These are phyloP conservation scores for Acanthurus tractus DNA, from an alignment of 2,797 vertebrate genomes.

Conservation along the genomic window DNA sequence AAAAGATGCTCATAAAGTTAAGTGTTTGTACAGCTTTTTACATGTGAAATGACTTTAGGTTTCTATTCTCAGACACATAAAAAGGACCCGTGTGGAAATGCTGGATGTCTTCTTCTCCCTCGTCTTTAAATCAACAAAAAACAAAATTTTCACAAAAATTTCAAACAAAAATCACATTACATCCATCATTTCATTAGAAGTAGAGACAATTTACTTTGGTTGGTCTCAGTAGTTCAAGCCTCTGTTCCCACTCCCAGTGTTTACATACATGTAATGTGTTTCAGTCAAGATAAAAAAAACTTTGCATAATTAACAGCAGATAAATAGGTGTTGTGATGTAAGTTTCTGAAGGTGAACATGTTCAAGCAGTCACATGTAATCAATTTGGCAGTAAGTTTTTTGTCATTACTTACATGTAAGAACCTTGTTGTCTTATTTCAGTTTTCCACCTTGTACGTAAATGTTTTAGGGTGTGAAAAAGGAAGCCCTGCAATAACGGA, in stretches of 20 bases:
- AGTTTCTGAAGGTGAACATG: not conserved
- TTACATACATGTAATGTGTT: not conserved
- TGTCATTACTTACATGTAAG: not conserved
- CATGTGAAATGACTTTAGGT: not conserved
- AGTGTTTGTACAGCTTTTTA: not conserved
- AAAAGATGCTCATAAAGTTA: not conserved
- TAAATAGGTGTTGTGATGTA: not conserved
- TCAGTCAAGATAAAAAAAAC: slow-evolving; percentile 4
- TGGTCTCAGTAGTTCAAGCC: not conserved
- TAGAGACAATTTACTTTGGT: not conserved
- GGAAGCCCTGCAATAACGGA: not conserved
- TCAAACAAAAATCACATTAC: no score
- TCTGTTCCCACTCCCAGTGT: not conserved
- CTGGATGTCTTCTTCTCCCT: not conserved
- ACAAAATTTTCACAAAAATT: no score
- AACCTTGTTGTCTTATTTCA: not conserved
- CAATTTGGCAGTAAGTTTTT: not conserved
- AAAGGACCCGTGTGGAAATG: not conserved
- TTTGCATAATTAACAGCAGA: not conserved
- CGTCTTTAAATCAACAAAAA: not conserved
- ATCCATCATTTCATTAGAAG: not conserved
- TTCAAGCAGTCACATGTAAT: not conserved
- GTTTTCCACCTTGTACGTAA: not conserved
- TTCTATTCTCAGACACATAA: not conserved
- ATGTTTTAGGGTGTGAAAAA: not conserved